Evolutionary conservation across 2,888 invertebrate genomes (phyloP).

Genomic region (Ophonus ardosiacus): DNA sequence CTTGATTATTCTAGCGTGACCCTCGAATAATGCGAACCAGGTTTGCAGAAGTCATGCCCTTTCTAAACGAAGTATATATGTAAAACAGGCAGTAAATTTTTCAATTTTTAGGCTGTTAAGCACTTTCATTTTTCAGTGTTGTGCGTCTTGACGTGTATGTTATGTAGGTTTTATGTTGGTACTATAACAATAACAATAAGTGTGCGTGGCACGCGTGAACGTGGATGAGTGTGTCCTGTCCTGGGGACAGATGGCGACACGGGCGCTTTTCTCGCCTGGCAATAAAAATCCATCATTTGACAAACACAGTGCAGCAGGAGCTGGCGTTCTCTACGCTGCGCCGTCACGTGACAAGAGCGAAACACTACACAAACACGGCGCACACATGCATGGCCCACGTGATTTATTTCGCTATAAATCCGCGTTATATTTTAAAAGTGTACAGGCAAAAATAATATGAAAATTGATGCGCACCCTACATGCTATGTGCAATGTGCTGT

Average conservation of each 20-base stretch:
- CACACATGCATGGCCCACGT: conserved; percentile 67
- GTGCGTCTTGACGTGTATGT: background rate
- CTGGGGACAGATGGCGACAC: conserved; percentile 62
- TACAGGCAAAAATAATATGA: conserved; percentile 65
- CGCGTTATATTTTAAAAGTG: conserved; percentile 68
- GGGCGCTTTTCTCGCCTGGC: conserved; percentile 68
- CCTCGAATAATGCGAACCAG: too few species aligned
- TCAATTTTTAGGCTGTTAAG: too few species aligned
- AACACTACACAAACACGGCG: conserved; percentile 72
- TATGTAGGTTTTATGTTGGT: background rate
- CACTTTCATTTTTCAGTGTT: background rate
- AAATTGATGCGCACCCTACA: conserved; percentile 62
- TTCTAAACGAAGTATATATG: too few species aligned
- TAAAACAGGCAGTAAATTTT: too few species aligned
- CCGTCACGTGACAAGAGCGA: conserved; percentile 73
- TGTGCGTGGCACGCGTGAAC: conserved; percentile 27
- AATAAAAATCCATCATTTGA: conserved; percentile 76
- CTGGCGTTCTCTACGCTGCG: background rate
- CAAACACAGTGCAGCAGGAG: conserved; percentile 72
- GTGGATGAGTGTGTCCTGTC: conserved; percentile 33
- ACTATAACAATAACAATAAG: conserved; percentile 28
- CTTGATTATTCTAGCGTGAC: too few species aligned
- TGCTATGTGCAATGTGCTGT: conserved; percentile 55
- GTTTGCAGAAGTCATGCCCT: too few species aligned
- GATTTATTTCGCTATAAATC: conserved; percentile 75